Evolutionary conservation across 2,888 invertebrate genomes (phyloP).

Genomic region (Ormyrus pomaceus): DNA sequence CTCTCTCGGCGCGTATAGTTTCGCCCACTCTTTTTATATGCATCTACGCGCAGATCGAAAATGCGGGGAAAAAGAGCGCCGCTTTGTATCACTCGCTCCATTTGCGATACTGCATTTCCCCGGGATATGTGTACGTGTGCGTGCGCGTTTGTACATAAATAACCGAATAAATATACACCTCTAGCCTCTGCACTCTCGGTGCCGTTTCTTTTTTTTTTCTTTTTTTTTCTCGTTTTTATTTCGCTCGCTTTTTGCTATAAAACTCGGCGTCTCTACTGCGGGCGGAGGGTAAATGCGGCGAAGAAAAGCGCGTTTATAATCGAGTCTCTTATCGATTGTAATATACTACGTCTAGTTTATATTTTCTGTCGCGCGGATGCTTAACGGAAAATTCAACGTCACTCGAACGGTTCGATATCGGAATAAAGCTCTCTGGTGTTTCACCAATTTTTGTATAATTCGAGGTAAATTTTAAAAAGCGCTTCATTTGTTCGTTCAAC

Average conservation of each 20-base stretch:
- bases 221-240: constrained; percentile 19
- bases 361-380: too few relatives aligned
- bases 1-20: neutral
- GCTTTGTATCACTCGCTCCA: constrained; percentile 40
- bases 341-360: too few relatives aligned
- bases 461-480: too few relatives aligned
- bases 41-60: constrained; percentile 43
- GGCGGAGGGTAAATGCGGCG: too few relatives aligned
- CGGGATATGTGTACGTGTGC: neutral
- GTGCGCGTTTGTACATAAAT: constrained; percentile 39
- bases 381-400: too few relatives aligned
- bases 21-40: constrained; percentile 34
- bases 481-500: too few relatives aligned
- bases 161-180: constrained; percentile 37
- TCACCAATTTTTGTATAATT: too few relatives aligned
- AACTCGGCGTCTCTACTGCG: neutral
- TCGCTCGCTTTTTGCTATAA: constrained; percentile 14
- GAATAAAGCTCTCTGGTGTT: too few relatives aligned
- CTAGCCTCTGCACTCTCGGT: neutral
- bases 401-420: too few relatives aligned
- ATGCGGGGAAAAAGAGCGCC: constrained; percentile 42
- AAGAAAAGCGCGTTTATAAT: constrained; percentile 36
- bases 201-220: too few relatives aligned
- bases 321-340: constrained; percentile 34
- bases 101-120: constrained; percentile 34